Base-by-base conservation (phyloP, 2,113 vertebrate genomes). In the Hippoglossus stenolepis region DNA sequence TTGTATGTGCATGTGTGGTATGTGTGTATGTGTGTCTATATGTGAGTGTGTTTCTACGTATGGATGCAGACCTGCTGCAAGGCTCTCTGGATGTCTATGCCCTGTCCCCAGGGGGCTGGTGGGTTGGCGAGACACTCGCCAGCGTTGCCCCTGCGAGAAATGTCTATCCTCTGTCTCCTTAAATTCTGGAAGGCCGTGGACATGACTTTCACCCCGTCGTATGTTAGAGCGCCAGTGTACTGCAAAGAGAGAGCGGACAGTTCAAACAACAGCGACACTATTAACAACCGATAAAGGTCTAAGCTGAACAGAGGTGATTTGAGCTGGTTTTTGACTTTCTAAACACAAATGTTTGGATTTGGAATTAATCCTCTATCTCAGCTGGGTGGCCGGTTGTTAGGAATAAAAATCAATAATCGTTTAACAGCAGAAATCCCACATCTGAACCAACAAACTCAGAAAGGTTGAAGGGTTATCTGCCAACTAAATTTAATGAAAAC, bases 121-220 rank as follows among this genome's bases (percentile, higher is more conserved):
- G 98, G 98, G 88, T 99, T 99, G 82, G 98, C 98, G 9, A 99
- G 94, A 85, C 98, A 99, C 90, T 99, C 98, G 2, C 98, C 98
- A 0, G 97, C 98, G 0, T 99, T 99, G 57, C 97, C 98, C 0
- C 97, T 94, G 28, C 98, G 96, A 68, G 97, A 98, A 79, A 99
- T 99, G 81, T 99, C 98, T 54, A 99, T 99, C 88, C 97, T 93
- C 89, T 99, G 97, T 88, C 95, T 96, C 85, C 98, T 90, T 15
- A 99, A 91, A 85, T 97, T 98, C 94, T 99, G 97, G 89, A 99
- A 99, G 0, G 98, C 98, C 77, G 97, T 97, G 0, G 96, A 96
- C 97, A 99, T 98, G 81, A 99, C 98, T 79, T 96, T 96, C 43
- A 99, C 97, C 0, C 97, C 97, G 0, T 99, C 98, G 0, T 98